Evolutionary conservation across 2,113 vertebrate species (phyloP), one percentile per base, ranked within the genome.

Genomic region (Coryphaenoides rupestris): DNA sequence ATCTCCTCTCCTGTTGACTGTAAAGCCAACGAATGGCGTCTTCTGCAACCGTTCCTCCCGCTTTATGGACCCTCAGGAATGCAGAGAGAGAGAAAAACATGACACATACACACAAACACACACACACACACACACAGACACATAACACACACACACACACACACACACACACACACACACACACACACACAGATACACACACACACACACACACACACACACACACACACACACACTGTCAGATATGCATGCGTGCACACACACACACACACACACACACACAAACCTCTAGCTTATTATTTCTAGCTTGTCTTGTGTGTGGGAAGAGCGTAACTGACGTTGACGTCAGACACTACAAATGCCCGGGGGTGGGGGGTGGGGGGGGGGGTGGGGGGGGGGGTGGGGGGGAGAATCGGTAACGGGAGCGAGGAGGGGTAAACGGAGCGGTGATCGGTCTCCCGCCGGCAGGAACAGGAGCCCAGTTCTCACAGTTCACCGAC

Each of bases 401-500:
- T 45, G 13, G 40, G 40, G 13, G 40, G 40, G 40, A 45, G 40
- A 16, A 17, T 14, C 17, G 13, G 47, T 17, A n/a, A 50, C 7
- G 45, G 47, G 49, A 33, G 19, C 23, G 23, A 54, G 4, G 54
- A 21, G 55, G n/a, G 55, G 13, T 58, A 26, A 16, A 22, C 46
- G 58, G n/a, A n/a, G 24, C 17, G 19, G 52, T 63, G 26, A 33
- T 13, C 46, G 60, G 19, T 81, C 65, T 73, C 59, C 40, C 55
- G 5, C 13, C 55, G 67, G 70, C 69, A 76, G 76, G 60, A 73
- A 75, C 69, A 81, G 72, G 67, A 84, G 77, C 62, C 60, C 61
- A 73, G 74, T 79, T 85, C 86, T 88, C 84, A 86, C 84, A 75
- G 83, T 68, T 82, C 84, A 84, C 72, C 76, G 83, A 69, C 46